These are phyloP conservation scores for Spodoptera exigua DNA, from an alignment of 2,888 invertebrate genomes.

Conservation along the genomic window DNA sequence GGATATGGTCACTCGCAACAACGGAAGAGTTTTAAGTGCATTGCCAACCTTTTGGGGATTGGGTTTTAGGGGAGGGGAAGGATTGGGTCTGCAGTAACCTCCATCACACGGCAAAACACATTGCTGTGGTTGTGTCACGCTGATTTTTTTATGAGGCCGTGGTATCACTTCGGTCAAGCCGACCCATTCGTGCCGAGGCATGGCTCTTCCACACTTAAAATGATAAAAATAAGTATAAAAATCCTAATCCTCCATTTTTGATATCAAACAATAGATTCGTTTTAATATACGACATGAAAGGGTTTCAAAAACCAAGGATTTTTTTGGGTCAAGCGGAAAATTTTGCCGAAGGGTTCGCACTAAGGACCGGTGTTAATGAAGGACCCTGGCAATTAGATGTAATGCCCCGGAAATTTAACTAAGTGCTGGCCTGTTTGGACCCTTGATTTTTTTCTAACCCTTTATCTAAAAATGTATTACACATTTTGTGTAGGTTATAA, in stretches of 20 bases:
- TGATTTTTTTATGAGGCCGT: too few species aligned
- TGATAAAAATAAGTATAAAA: too few species aligned
- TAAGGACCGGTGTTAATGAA: slow-evolving; percentile 9
- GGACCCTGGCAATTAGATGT: slow-evolving; percentile 33
- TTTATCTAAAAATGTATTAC: slow-evolving; percentile 13
- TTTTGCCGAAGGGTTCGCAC: neutral
- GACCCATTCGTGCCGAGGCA: too few species aligned
- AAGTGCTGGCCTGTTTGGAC: slow-evolving; percentile 14
- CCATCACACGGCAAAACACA: too few species aligned
- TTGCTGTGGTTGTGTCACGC: too few species aligned
- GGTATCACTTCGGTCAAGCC: too few species aligned
- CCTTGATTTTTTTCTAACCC: neutral
- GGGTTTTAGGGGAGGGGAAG: too few species aligned
- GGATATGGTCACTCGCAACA: too few species aligned
- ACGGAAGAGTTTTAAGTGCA: too few species aligned
- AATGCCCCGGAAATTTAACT: slow-evolving; percentile 31
- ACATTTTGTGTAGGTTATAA: slow-evolving; percentile 7
- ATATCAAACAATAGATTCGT: neutral
- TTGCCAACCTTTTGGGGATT: too few species aligned
- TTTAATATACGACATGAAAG: neutral
- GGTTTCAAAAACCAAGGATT: neutral
- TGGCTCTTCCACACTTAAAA: too few species aligned
- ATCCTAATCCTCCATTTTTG: neutral
- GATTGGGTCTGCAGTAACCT: too few species aligned
- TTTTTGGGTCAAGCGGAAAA: slow-evolving; percentile 20